Base-by-base conservation (phyloP, 2,113 vertebrate genomes). In the Plecotus auritus region DNA sequence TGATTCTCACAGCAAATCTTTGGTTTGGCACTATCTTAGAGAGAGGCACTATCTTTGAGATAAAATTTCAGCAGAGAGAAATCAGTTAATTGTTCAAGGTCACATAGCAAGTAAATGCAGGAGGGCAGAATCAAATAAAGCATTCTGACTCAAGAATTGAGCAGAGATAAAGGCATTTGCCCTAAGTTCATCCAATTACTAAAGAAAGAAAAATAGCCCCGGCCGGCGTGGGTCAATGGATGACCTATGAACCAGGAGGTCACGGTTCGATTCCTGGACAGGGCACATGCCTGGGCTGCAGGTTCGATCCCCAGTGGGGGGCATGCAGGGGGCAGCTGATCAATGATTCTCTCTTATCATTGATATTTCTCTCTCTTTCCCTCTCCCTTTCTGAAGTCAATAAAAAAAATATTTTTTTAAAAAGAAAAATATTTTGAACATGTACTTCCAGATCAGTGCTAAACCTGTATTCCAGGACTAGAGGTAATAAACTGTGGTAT, bases 1-100 rank as follows among this genome's bases (percentile, higher is more conserved):
- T 87, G 40, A 82, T 81, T 88, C 67, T 95, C 85, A 92, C 5
- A 72, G 92, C 7, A 78, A 88, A 3, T 85, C 69, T 90, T 81
- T 51, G 56, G 51, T 56, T 77, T 18, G 88, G 3, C 45, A 81
- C 47, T 93, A 64, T 35, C 61, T 84, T 64, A 54, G 51, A 84
- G 54, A 93, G 32, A 49, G 40, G 47, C 10, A 95, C n/a, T 82
- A 76, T 26, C 10, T 40, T 91, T 85, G 9, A 88, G 61, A 88
- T 76, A 85, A 95, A 93, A 70, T 22, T 42, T 35, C 82, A 32
- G 70, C 23, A 70, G 73, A 76, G 40, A 86, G 70, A 90, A 88
- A 88, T 85, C n/a, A 81, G 16, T 76, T 61, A 81, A 88, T 59
- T 77, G 37, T 17, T 95, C 49, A 96, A 82, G 80, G 54, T 47